Evolutionary conservation across 2,888 invertebrate species (phyloP).

Genomic region (Watsonalla binaria): DNA sequence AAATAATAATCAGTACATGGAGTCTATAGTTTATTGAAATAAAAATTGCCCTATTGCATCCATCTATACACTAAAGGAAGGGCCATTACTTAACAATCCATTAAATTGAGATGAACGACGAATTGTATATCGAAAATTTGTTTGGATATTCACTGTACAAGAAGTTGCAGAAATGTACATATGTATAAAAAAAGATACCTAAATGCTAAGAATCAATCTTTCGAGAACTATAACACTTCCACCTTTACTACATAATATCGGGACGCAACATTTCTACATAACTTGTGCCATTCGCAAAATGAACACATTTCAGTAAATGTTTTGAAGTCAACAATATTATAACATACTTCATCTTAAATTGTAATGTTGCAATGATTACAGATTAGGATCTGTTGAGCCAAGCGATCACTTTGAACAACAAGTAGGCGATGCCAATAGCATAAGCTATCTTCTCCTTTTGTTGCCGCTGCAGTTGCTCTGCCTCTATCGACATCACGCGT

Average conservation of each 20-base stretch:
- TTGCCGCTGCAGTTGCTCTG: constrained; percentile 89
- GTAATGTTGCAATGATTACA: constrained; percentile 36
- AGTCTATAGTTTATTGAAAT: constrained; percentile 60
- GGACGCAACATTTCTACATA: constrained; percentile 38
- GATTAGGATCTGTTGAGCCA: constrained; percentile 83
- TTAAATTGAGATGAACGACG: constrained; percentile 39
- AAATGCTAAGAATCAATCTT: constrained; percentile 55
- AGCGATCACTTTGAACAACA: constrained; percentile 89
- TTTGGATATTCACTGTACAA: constrained; percentile 53
- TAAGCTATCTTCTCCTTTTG: constrained; percentile 93
- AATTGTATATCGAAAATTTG: constrained; percentile 34
- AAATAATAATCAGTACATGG: constrained; percentile 16
- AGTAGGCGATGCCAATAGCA: constrained; percentile 90
- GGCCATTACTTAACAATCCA: constrained; percentile 51
- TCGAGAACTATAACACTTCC: constrained; percentile 45
- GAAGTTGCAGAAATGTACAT: constrained; percentile 44
- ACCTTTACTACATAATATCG: constrained; percentile 34
- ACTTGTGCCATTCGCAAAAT: constrained; percentile 31
- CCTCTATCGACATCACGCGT: constrained; percentile 91
- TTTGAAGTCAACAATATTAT: constrained; percentile 56
- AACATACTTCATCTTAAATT: constrained; percentile 60
- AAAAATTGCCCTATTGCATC: constrained; percentile 53
- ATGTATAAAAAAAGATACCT: constrained; percentile 62
- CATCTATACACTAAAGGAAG: constrained; percentile 45
- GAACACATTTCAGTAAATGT: constrained; percentile 38